Conservation (phyloP, 2,797 vertebrate species). For the Bradypodion ventrale region DNA sequence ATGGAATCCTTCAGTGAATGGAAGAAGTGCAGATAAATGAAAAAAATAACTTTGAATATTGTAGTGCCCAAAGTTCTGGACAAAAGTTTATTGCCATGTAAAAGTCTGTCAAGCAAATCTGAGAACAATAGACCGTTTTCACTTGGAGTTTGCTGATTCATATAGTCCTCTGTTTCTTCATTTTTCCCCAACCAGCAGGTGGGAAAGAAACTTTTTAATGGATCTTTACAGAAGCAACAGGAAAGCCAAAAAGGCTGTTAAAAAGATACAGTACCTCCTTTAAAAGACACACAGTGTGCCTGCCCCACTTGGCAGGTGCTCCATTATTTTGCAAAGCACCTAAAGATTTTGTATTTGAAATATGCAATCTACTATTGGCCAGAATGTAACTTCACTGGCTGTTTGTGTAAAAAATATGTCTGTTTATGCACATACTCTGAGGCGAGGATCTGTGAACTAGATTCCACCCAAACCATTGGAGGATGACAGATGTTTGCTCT, state of each 20-base stretch:
- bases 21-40: slow-evolving; percentile 26
- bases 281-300: slow-evolving; percentile 28
- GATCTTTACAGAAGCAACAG: slow-evolving; percentile 29
- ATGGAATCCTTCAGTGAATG: slow-evolving; percentile 57
- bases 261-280: slow-evolving; percentile 19
- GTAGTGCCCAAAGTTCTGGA: slow-evolving; percentile 36
- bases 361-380: slow-evolving; percentile 1
- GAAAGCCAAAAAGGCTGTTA: slow-evolving; percentile 48
- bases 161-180: slow-evolving; percentile 43
- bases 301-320: slow-evolving; percentile 24
- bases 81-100: slow-evolving; percentile 34
- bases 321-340: slow-evolving; percentile 28
- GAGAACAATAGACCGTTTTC: slow-evolving; percentile 41
- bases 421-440: neutral
- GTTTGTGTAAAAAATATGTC: slow-evolving; percentile 15
- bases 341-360: slow-evolving; percentile 11
- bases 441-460: slow-evolving; percentile 54
- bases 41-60: slow-evolving; percentile 24
- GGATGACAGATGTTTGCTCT: slow-evolving; percentile 19
- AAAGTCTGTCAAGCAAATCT: too few species aligned
- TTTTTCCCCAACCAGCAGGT: slow-evolving; percentile 29
- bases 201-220: slow-evolving; percentile 38
- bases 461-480: slow-evolving; percentile 28
- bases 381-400: slow-evolving; percentile 39
- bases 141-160: slow-evolving; percentile 30